Conservation (phyloP, 2,888 invertebrate genomes). For the Ophion costatus region DNA sequence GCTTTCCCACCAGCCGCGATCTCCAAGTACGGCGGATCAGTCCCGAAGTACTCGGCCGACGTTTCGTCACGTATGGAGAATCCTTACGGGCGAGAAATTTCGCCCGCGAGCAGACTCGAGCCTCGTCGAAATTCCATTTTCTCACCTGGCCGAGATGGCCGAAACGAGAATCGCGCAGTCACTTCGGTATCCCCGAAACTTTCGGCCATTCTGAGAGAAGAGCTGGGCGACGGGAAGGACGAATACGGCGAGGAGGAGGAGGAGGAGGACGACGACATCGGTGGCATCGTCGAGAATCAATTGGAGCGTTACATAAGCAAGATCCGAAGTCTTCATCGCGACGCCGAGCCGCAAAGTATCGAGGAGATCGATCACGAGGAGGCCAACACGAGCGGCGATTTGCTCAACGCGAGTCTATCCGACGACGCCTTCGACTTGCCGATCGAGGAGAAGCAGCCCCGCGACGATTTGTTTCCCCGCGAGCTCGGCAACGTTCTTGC, state of each 20-base stretch:
- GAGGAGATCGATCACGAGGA: slow-evolving; percentile 77
- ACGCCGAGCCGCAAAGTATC: slow-evolving; percentile 68
- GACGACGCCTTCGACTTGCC: slow-evolving; percentile 71
- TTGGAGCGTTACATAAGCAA: slow-evolving; percentile 77
- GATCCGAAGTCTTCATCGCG: slow-evolving; percentile 75
- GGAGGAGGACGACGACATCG: slow-evolving; percentile 38
- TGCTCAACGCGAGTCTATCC: slow-evolving; percentile 76
- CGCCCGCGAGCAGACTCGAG: background rate
- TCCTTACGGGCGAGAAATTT: background rate
- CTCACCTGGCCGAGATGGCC: background rate
- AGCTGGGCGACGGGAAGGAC: slow-evolving; percentile 50
- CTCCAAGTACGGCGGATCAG: background rate
- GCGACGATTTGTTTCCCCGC: slow-evolving; percentile 58
- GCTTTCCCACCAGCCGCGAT: background rate
- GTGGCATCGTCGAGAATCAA: slow-evolving; percentile 71
- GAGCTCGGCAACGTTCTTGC: slow-evolving; percentile 69
- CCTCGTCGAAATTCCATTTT: background rate
- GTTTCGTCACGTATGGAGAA: slow-evolving; percentile 26
- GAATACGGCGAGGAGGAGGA: slow-evolving; percentile 4
- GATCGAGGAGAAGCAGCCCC: slow-evolving; percentile 63
- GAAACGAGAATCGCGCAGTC: background rate
- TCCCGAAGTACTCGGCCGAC: background rate
- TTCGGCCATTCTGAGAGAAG: slow-evolving; percentile 27
- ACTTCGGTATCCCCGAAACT: slow-evolving; percentile 20
- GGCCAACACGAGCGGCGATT: slow-evolving; percentile 79